Base-by-base conservation (phyloP, 2,797 vertebrate species). In the Sternarchorhynchus goeldii region DNA sequence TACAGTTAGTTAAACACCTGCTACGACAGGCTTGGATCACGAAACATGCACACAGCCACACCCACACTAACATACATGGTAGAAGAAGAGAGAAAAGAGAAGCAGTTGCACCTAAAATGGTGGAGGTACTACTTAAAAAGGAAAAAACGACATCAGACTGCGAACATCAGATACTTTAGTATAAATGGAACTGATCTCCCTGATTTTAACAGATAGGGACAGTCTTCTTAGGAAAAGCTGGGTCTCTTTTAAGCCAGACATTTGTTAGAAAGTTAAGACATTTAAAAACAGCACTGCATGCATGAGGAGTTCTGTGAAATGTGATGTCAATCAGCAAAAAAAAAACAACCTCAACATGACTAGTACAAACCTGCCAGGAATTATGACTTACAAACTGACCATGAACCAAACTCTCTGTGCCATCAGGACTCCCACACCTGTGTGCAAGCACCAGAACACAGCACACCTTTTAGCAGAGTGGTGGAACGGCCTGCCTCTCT, bases 341-440 rank as follows among this genome's bases (percentile, higher is more conserved):
- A 34, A 25, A 25, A 25, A 25, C 0, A 25, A 0, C 25, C 25
- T 25, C 36, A 29, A 45, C 32, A 2, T 76, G 39, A 25, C 74
- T 66, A 76, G 79, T 77, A 65, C 67, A 73, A 77, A 81, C 74
- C 62, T 73, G 75, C 39, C 34, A 65, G 18, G n/a, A 55, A 29
- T 39, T 73, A 31, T 50, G 3, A 55, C n/a, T 53, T 60, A 21
- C 20, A 78, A 66, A 73, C 14, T 76, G 64, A 78, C 34, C 72
- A 12, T 76, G 75, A 29, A 50, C 21, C 82, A 73, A 68, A 76
- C 75, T 78, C 68, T 74, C 20, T 64, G 32, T 72, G 34, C 58
- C 66, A 64, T 76, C 34, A 79, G 75, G 76, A 70, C 31, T 18
- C 68, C 66, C 75, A 80, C 31, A 69, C 50, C 62, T 80, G 62